These are phyloP conservation scores for Caenorhabditis virilis DNA, from an alignment of 2,888 invertebrate genomes.

Conservation along the genomic window DNA sequence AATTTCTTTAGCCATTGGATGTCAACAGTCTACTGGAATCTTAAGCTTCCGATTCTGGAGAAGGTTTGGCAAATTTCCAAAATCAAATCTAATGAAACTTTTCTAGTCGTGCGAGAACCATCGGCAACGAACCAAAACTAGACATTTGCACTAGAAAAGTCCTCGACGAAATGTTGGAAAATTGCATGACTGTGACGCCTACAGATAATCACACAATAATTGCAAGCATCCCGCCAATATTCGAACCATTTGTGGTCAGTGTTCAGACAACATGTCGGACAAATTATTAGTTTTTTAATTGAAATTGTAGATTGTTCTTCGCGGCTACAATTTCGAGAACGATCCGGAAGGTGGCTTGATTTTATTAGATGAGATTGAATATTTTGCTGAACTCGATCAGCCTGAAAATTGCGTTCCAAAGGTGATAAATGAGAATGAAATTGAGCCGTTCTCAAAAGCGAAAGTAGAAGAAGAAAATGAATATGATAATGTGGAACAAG, in stretches of 20 bases:
- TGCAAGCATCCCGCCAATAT: constrained; percentile 52
- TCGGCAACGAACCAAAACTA: constrained; percentile 47
- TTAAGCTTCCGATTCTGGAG: constrained; percentile 54
- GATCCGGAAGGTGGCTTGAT: constrained; percentile 57
- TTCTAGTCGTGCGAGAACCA: constrained; percentile 41
- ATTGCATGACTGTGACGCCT: constrained; percentile 51
- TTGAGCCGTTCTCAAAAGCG: constrained; percentile 22
- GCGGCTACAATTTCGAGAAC: constrained; percentile 55
- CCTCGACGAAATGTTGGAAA: constrained; percentile 41
- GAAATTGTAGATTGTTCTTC: constrained; percentile 47
- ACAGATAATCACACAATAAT: constrained; percentile 53
- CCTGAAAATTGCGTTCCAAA: constrained; percentile 52
- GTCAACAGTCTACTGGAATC: constrained; percentile 54
- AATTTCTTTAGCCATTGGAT: constrained; percentile 54
- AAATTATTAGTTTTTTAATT: background rate
- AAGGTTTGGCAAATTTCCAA: constrained; percentile 30
- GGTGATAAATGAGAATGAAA: constrained; percentile 19
- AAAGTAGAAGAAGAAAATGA: background rate
- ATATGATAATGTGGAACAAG: constrained; percentile 10
- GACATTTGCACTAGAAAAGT: constrained; percentile 53
- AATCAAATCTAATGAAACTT: background rate
- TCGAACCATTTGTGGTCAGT: constrained; percentile 53
- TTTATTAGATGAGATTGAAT: constrained; percentile 52
- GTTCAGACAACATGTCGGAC: background rate
- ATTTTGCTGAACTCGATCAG: constrained; percentile 49